Conservation (phyloP, 2,113 vertebrate genomes). For the Hippocampus guttulatus region DNA sequence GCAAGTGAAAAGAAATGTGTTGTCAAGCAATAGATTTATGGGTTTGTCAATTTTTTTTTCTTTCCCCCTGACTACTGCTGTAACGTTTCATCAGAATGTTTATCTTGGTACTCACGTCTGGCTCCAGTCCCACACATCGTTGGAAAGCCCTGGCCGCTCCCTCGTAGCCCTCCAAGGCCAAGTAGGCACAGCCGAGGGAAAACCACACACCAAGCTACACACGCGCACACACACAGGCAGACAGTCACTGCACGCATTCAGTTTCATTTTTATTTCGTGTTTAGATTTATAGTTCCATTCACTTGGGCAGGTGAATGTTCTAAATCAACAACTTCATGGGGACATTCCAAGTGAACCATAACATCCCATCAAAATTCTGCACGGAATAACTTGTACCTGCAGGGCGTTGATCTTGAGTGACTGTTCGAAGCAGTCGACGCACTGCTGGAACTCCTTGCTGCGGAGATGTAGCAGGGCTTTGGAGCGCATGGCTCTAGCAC, state of each 20-base stretch:
- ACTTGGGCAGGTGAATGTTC: not conserved
- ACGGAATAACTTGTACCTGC: conserved; percentile 74
- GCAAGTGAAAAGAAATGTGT: not conserved
- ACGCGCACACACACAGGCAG: not conserved
- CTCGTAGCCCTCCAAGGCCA: conserved; percentile 84
- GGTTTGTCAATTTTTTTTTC: not conserved
- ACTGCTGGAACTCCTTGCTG: conserved; percentile 78
- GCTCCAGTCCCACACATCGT: conserved; percentile 88
- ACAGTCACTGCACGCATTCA: not conserved
- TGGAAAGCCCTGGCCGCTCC: conserved; percentile 91
- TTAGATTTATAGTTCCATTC: not conserved
- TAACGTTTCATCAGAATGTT: conserved; percentile 2
- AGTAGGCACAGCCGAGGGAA: conserved; percentile 91
- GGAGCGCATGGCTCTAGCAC: conserved; percentile 88
- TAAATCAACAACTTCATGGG: not conserved
- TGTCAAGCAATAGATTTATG: conserved; percentile 3
- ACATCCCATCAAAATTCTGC: not conserved
- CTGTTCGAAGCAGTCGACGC: conserved; percentile 85
- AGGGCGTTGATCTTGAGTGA: conserved; percentile 85
- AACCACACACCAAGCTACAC: conserved; percentile 92
- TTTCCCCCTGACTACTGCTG: not conserved
- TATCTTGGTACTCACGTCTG: conserved; percentile 79
- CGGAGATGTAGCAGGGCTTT: conserved; percentile 89
- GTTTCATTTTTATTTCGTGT: not conserved
- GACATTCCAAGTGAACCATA: not conserved